Evolutionary conservation across 2,888 invertebrate genomes (phyloP), one percentile per base, ranked within the genome.

Genomic region (Cosmorhoe ocellata): DNA sequence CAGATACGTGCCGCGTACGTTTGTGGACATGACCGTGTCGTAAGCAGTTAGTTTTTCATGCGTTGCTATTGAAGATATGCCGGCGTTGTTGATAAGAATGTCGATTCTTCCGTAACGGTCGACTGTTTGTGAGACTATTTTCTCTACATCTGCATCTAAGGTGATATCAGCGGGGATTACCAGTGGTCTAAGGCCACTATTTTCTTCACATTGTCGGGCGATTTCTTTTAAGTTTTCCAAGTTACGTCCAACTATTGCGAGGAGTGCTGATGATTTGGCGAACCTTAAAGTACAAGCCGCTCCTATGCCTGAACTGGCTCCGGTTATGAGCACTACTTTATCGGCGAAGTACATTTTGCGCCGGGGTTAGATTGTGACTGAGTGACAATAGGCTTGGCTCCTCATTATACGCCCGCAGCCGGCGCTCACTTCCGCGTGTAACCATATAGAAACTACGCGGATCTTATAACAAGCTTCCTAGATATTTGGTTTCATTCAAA

Each of bases 261-360:
- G 66, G 30, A 69, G 66, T 6, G 86, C 84, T 10, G 73, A 72
- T 34, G 64, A 61, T 40, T 74, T 72, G 0, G 87, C 84, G 43
- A 88, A 85, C 28, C 62, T 60, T 8, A 77, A 2, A 0, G 88
- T 83, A 50, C 79, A 79, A 8, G 76, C 71, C 2, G 84, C 81
- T 11, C 88, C 88, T 33, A 88, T 84, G 1, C 88, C 88, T 1
- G 84, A 76, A 56, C 85, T 84, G 7, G 84, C 84, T 2, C 87
- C 87, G 1, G 87, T 87, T 39, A 87, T 69, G 37, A 87, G 54
- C 14, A 86, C 79, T 27, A 87, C 85, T 79, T 84, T 84, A 39
- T 76, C 64, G 11, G 61, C 63, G 66, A 84, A 85, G 64, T 75
- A 71, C 87, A 87, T 87, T 53, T 58, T 67, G 49, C 38, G 32